Evolutionary conservation across 2,888 invertebrate genomes (phyloP).

Genomic region (Amaurobius ferox): DNA sequence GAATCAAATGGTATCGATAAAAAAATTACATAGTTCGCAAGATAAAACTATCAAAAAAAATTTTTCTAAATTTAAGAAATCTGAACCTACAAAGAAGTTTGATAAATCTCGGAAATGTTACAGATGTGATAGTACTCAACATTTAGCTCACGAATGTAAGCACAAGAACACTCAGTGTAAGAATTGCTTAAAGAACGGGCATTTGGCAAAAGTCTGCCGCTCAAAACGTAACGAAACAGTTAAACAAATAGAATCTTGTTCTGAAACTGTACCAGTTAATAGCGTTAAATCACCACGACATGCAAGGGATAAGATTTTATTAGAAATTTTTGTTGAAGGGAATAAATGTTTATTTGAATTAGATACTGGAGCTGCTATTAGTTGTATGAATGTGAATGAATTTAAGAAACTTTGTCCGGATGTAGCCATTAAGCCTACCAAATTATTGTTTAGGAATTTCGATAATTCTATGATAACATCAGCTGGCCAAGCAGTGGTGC

Average conservation of each 20-base stretch:
- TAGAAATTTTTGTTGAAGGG: slow-evolving; percentile 55
- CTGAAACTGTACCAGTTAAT: slow-evolving; percentile 55
- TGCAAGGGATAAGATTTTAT: slow-evolving; percentile 55
- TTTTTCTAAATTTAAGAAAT: slow-evolving; percentile 49
- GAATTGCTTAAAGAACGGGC: slow-evolving; percentile 54
- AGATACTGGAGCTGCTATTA: slow-evolving; percentile 50
- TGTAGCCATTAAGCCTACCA: slow-evolving; percentile 56
- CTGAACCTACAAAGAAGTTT: slow-evolving; percentile 39
- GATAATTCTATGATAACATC: slow-evolving; percentile 54
- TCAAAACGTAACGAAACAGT: slow-evolving; percentile 56
- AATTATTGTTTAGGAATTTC: slow-evolving; percentile 52
- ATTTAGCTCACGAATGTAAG: slow-evolving; percentile 55
- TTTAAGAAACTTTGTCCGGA: slow-evolving; percentile 49
- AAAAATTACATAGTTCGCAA: slow-evolving; percentile 48
- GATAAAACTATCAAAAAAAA: slow-evolving; percentile 47
- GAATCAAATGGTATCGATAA: slow-evolving; percentile 47
- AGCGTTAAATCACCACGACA: slow-evolving; percentile 55
- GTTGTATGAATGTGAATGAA: slow-evolving; percentile 47
- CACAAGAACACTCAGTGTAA: slow-evolving; percentile 51
- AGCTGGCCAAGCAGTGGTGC: slow-evolving; percentile 56
- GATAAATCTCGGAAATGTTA: slow-evolving; percentile 54
- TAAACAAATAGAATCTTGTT: slow-evolving; percentile 56
- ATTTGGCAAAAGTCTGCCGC: slow-evolving; percentile 54
- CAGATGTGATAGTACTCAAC: slow-evolving; percentile 55
- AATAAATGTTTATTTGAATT: slow-evolving; percentile 45